Conservation (phyloP, 2,113 vertebrate species). For the Oophaga pumilio region DNA sequence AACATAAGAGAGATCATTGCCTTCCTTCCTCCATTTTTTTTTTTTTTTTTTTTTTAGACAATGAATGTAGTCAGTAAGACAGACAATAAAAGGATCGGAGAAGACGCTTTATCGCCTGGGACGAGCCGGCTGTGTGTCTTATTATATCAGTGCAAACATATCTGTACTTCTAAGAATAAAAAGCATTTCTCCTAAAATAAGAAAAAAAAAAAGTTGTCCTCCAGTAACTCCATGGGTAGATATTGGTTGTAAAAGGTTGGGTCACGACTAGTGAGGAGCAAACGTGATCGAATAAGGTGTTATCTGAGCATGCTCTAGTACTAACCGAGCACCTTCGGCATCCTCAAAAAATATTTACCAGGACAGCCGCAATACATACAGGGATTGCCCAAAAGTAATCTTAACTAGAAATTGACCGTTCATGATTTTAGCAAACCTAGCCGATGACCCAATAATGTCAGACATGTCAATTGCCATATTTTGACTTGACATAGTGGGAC, state of each 20-base stretch:
- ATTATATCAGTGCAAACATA: constrained; percentile 14
- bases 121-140: neutral
- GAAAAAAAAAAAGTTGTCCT: neutral
- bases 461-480: neutral
- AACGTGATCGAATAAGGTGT: too few relatives aligned
- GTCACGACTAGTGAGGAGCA: too few relatives aligned
- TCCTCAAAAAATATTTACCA: too few relatives aligned
- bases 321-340: too few relatives aligned
- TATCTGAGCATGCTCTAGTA: too few relatives aligned
- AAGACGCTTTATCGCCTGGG: neutral
- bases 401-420: too few relatives aligned
- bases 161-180: neutral
- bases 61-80: neutral
- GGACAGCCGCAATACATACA: too few relatives aligned
- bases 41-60: neutral
- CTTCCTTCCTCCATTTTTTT: neutral
- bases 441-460: too few relatives aligned
- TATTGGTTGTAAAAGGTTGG: neutral
- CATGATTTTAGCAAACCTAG: too few relatives aligned
- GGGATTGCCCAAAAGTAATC: too few relatives aligned
- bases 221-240: too few relatives aligned
- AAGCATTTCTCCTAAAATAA: neutral
- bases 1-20: neutral
- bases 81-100: neutral
- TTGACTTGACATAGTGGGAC: neutral